Evolutionary conservation across 2,888 invertebrate species (phyloP).

Genomic region (Drosophila villosipedis): DNA sequence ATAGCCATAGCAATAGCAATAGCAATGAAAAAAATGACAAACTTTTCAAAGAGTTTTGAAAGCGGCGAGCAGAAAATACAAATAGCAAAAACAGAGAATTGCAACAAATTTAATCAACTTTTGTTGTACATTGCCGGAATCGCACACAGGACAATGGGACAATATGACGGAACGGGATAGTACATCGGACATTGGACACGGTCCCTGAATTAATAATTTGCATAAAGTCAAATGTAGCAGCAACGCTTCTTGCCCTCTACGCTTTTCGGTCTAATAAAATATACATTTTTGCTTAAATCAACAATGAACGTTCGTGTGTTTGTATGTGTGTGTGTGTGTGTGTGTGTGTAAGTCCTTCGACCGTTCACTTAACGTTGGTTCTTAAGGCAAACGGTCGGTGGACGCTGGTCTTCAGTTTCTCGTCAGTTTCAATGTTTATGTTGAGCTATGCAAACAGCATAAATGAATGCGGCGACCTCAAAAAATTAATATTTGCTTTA

Average conservation of each 20-base stretch:
- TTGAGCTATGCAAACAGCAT: slow-evolving; percentile 56
- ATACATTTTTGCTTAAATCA: slow-evolving; percentile 52
- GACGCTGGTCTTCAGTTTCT: slow-evolving; percentile 12
- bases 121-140: slow-evolving; percentile 29
- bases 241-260: slow-evolving; percentile 18
- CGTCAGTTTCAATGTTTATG: slow-evolving; percentile 14
- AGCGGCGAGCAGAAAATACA: slow-evolving; percentile 35
- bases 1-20: slow-evolving; percentile 3
- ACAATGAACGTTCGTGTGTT: slow-evolving; percentile 28
- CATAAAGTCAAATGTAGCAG: slow-evolving; percentile 60
- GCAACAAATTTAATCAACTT: slow-evolving; percentile 76
- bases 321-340: slow-evolving; percentile 1
- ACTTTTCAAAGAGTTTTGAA: slow-evolving; percentile 60
- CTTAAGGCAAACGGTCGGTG: slow-evolving; percentile 22
- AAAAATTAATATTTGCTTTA: slow-evolving; percentile 76
- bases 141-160: slow-evolving; percentile 9
- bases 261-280: slow-evolving; percentile 45
- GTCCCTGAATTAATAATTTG: slow-evolving; percentile 70
- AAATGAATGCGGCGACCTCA: slow-evolving; percentile 45
- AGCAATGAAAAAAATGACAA: slow-evolving; percentile 33
- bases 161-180: slow-evolving; percentile 10
- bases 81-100: slow-evolving; percentile 53
- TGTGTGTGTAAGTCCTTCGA: slow-evolving; percentile 28
- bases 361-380: slow-evolving; percentile 54
- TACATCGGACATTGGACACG: slow-evolving; percentile 27